A percentile compares a stretch with the other conserved stretches of the same genome.
phyloP scores from a whole-genome alignment of 1,140 invertebrate genomes.

The Microplitis demolitor region DNA sequence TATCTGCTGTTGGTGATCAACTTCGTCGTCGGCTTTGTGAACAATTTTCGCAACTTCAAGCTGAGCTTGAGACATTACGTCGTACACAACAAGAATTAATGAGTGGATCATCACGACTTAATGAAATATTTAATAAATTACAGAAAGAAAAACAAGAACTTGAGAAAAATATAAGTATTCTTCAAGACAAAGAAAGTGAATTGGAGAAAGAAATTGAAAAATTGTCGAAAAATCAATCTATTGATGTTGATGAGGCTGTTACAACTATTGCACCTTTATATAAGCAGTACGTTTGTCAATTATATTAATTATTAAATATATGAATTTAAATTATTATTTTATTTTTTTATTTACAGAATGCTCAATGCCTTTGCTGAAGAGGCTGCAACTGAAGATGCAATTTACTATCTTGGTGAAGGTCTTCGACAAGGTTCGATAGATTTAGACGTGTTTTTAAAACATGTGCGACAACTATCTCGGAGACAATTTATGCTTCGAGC shows the following conservation, averaged over 20 bases:
- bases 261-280: constrained; percentile 95
- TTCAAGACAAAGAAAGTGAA: constrained; percentile 87
- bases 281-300: constrained; percentile 75
- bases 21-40: constrained; percentile 84
- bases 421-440: constrained; percentile 91
- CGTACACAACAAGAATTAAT: constrained; percentile 88
- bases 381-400: constrained; percentile 96
- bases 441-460: constrained; percentile 94
- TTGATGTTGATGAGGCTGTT: constrained; percentile 96
- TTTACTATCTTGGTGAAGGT: constrained; percentile 98
- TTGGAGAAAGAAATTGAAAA: constrained; percentile 81
- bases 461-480: constrained; percentile 91
- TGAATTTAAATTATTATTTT: neutral
- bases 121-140: constrained; percentile 79
- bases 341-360: constrained; percentile 66
- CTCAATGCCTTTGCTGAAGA: constrained; percentile 96
- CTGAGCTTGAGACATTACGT: constrained; percentile 88
- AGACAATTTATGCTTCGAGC: constrained; percentile 95
- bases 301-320: constrained; percentile 10
- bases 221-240: constrained; percentile 76
- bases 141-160: constrained; percentile 85
- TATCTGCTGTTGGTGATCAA: constrained; percentile 96
- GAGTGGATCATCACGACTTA: constrained; percentile 83
- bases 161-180: constrained; percentile 81
- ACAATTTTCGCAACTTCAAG: constrained; percentile 85